These are phyloP conservation scores for Piprites chloris DNA, from an alignment of 2,113 vertebrate species.

Conservation along the genomic window DNA sequence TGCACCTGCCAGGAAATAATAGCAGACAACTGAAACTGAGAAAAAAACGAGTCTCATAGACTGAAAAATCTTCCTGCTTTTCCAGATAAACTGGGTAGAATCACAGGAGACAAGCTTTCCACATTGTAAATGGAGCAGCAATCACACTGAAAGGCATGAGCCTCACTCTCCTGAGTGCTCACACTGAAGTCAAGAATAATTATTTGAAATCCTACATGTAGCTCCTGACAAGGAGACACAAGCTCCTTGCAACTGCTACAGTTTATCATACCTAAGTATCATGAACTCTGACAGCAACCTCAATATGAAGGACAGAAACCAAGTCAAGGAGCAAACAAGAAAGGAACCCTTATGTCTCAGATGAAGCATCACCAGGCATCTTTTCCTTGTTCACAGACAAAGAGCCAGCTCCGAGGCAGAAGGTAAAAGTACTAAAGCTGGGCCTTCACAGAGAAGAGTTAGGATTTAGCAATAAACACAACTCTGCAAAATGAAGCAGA, in stretches of 20 bases:
- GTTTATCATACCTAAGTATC: not conserved
- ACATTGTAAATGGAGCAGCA: not conserved
- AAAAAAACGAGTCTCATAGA: not conserved
- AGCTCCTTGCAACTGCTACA: not conserved
- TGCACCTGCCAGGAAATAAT: not conserved
- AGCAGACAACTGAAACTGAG: not conserved
- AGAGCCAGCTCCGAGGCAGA: not conserved
- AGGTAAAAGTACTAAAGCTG: not conserved
- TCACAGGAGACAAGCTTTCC: not conserved
- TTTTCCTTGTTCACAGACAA: not conserved
- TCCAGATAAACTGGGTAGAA: not conserved
- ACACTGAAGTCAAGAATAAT: not conserved
- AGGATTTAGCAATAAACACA: not conserved
- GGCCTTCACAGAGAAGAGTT: not conserved
- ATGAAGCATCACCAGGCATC: not conserved
- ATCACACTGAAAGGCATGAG: not conserved
- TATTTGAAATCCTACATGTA: not conserved
- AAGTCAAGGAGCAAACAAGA: not conserved
- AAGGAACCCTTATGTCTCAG: not conserved
- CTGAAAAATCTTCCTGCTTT: not conserved
- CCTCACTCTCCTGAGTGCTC: not conserved
- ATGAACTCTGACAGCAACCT: not conserved
- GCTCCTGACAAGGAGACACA: not conserved
- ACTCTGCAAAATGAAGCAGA: not conserved
- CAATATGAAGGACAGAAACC: not conserved